phyloP scores from a whole-genome alignment of 2,113 vertebrate species.

The Mesocricetus auratus region DNA sequence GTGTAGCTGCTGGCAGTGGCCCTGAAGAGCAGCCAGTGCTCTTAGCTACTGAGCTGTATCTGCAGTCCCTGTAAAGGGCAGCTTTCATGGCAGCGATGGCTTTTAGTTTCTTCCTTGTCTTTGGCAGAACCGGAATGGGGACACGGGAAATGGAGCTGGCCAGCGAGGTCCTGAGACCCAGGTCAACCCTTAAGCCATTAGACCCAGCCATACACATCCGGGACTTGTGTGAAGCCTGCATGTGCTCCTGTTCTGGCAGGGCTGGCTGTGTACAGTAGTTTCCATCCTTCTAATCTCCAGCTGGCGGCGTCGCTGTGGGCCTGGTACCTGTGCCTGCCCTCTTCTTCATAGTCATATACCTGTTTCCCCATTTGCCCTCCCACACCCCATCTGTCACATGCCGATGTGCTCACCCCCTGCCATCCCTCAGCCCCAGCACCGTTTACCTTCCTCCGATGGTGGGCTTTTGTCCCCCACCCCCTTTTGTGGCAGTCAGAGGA shows the following conservation, averaged over 20 bases:
- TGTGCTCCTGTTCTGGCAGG: neutral
- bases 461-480: neutral
- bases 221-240: neutral
- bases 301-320: too few relatives aligned
- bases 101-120: neutral
- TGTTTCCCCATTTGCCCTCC: fast-evolving
- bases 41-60: neutral
- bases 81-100: neutral
- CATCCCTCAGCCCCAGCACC: neutral
- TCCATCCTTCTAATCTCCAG: neutral
- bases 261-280: neutral
- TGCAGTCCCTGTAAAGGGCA: neutral
- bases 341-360: neutral
- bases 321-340: neutral
- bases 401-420: neutral
- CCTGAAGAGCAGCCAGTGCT: neutral
- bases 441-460: neutral
- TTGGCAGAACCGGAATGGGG: neutral
- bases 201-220: neutral
- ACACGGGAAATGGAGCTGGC: neutral
- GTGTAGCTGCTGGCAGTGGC: neutral
- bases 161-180: neutral
- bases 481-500: neutral
- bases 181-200: neutral
- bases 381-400: neutral